Conservation (phyloP, 2,797 vertebrate species). For the Sciurus carolinensis region DNA sequence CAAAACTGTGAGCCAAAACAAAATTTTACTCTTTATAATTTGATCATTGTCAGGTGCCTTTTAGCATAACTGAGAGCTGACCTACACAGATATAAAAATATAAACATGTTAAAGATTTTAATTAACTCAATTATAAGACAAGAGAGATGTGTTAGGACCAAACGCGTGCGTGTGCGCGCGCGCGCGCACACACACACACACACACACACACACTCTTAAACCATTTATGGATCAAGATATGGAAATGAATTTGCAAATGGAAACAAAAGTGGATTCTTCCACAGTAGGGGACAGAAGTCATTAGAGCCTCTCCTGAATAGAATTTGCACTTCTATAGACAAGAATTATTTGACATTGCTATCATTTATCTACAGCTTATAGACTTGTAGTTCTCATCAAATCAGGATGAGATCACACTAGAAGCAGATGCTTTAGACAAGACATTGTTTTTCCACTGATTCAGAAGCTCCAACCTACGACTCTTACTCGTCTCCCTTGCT, state of each 20-base stretch:
- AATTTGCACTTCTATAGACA: neutral
- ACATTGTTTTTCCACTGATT: neutral
- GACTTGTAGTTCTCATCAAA: neutral
- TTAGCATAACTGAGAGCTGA: neutral
- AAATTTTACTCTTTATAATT: neutral
- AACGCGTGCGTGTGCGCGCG: too few relatives aligned
- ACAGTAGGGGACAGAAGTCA: neutral
- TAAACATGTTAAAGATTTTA: neutral
- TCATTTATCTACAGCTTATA: neutral
- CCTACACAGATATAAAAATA: neutral
- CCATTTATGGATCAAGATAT: neutral
- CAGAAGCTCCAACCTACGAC: neutral
- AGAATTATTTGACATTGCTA: neutral
- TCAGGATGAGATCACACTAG: neutral
- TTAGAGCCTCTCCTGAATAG: neutral
- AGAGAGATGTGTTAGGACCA: neutral
- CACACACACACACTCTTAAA: too few relatives aligned
- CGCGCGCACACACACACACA: too few relatives aligned
- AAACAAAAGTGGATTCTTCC: neutral
- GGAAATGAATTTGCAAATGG: neutral
- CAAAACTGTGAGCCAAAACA: neutral
- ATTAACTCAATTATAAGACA: conserved; percentile 15
- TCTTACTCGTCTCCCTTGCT: neutral
- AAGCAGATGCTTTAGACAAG: neutral
- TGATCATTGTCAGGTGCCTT: neutral